A percentile compares a stretch with the other conserved stretches of the same genome.
phyloP scores from a whole-genome alignment of 1,140 invertebrate species.

The Pemphigus obesinymphae region DNA sequence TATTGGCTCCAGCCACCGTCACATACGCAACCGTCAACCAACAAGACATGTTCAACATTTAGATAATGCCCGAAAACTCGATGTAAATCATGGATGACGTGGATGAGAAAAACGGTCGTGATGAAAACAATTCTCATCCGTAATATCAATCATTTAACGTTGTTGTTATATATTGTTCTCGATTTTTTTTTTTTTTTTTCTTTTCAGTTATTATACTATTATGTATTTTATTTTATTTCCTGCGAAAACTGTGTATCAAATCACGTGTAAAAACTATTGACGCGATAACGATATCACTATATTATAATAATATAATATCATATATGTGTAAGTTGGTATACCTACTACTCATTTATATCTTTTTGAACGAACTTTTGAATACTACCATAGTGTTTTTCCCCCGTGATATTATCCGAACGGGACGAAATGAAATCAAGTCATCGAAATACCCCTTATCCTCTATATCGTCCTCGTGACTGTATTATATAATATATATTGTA shows the following conservation, averaged over 20 bases:
- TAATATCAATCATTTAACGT: not conserved
- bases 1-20: slow-evolving; percentile 48
- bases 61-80: not conserved
- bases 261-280: too few relatives aligned
- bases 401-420: not conserved
- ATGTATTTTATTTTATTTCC: too few relatives aligned
- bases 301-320: too few relatives aligned
- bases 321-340: too few relatives aligned
- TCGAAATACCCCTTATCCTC: too few relatives aligned
- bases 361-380: too few relatives aligned
- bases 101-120: not conserved
- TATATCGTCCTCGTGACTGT: not conserved
- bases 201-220: not conserved
- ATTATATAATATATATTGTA: not conserved
- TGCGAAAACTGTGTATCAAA: not conserved
- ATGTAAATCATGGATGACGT: not conserved
- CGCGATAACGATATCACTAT: too few relatives aligned
- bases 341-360: too few relatives aligned
- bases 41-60: slow-evolving; percentile 46
- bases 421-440: not conserved
- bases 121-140: not conserved
- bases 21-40: slow-evolving; percentile 48
- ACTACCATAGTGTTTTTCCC: too few relatives aligned
- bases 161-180: not conserved
- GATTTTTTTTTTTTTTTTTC: not conserved